Percentiles rank a stretch among this genome's conserved stretches.
phyloP scores from a whole-genome alignment of 2,797 vertebrate species.

The Phrynocephalus forsythii region DNA sequence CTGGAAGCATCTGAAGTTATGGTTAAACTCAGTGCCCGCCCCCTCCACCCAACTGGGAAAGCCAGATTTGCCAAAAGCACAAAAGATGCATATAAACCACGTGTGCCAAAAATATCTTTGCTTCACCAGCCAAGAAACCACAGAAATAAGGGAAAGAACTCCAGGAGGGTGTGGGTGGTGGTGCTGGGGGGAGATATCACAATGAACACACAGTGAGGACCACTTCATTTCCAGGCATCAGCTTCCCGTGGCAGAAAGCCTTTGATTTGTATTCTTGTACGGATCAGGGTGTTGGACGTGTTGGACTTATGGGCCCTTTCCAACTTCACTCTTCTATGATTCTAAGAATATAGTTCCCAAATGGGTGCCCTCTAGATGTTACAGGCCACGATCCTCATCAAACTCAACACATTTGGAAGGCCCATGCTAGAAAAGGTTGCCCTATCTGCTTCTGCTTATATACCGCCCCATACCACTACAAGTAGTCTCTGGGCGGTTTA shows the following conservation, averaged over 20 bases:
- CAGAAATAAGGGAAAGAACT: neutral
- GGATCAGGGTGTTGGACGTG: too few species aligned
- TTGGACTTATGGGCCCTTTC: too few species aligned
- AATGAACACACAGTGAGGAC: too few species aligned
- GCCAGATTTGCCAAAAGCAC: neutral
- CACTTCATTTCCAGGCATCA: neutral
- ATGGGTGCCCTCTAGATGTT: neutral
- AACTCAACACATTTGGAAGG: neutral
- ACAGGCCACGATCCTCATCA: neutral
- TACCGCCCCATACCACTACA: too few species aligned
- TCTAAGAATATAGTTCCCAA: neutral
- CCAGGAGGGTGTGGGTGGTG: neutral
- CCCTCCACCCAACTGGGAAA: neutral
- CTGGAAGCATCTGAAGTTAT: neutral
- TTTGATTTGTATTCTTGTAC: too few species aligned
- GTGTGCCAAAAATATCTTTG: neutral
- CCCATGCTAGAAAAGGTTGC: neutral
- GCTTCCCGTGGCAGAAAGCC: neutral
- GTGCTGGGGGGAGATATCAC: too few species aligned
- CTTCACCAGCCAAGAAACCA: neutral
- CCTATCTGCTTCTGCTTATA: too few species aligned
- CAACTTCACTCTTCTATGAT: neutral
- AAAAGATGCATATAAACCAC: neutral
- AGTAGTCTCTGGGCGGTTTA: too few species aligned
- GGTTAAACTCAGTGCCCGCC: neutral